These are phyloP conservation scores for Crenuchus spilurus DNA, from an alignment of 2,797 vertebrate genomes.

Conservation along the genomic window DNA sequence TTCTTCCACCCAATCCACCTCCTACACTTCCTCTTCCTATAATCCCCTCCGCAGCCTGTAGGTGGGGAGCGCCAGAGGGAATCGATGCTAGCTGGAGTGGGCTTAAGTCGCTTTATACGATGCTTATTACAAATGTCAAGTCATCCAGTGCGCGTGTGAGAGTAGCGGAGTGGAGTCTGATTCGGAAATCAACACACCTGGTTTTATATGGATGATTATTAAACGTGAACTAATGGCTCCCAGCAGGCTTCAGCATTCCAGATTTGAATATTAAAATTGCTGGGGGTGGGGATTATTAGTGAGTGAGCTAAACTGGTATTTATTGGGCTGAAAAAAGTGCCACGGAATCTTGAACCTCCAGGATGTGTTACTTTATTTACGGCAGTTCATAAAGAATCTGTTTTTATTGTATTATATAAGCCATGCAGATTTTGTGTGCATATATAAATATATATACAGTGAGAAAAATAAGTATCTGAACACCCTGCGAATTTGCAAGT, in stretches of 20 bases:
- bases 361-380: slow-evolving; percentile 21
- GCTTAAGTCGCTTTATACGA: slow-evolving; percentile 55
- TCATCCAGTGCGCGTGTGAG: slow-evolving; percentile 30
- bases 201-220: slow-evolving; percentile 44
- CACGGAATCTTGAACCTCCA: background rate
- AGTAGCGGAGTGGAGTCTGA: slow-evolving; percentile 49
- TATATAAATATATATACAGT: too few species aligned
- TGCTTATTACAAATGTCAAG: slow-evolving; percentile 62
- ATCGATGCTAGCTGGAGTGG: slow-evolving; percentile 53
- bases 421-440: too few species aligned
- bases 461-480: too few species aligned
- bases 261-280: slow-evolving; percentile 43
- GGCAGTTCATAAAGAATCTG: too few species aligned
- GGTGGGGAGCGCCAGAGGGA: slow-evolving; percentile 40
- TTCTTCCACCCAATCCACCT: slow-evolving; percentile 39
- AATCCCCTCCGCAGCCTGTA: slow-evolving; percentile 45
- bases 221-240: slow-evolving; percentile 44
- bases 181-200: slow-evolving; percentile 52
- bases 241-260: slow-evolving; percentile 34
- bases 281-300: slow-evolving; percentile 30
- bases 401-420: too few species aligned
- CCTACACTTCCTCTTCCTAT: slow-evolving; percentile 47
- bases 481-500: too few species aligned
- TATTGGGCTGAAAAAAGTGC: slow-evolving; percentile 25
- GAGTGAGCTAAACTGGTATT: slow-evolving; percentile 25